A percentile compares a stretch with the other conserved stretches of the same genome.
Conservation (phyloP, 2,888 invertebrate genomes). For the Tetranychus truncatus region DNA sequence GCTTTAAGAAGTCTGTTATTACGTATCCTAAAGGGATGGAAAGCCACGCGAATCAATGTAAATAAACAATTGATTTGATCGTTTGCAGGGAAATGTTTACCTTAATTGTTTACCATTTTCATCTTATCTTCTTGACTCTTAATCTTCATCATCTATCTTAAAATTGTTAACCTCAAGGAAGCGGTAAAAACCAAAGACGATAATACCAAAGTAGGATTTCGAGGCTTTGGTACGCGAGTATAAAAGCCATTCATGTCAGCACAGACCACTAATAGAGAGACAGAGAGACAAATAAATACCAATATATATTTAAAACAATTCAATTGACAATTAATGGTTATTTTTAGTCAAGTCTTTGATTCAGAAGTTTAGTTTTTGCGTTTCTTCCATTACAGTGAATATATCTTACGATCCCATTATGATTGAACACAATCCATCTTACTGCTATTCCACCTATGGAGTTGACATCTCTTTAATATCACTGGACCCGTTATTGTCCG, state of each 20-base stretch:
- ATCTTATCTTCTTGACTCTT: too few species aligned
- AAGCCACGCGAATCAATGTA: background rate
- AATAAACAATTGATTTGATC: background rate
- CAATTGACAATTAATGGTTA: background rate
- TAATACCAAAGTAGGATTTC: too few species aligned
- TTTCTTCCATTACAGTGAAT: too few species aligned
- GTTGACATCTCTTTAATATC: too few species aligned
- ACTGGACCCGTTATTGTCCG: too few species aligned
- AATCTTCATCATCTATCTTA: too few species aligned
- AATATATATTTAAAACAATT: background rate
- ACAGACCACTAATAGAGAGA: background rate
- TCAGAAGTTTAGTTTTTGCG: background rate
- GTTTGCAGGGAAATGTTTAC: background rate
- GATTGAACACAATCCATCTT: background rate
- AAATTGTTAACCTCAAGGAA: too few species aligned
- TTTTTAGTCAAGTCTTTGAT: background rate
- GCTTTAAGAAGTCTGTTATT: too few species aligned
- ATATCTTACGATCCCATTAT: background rate
- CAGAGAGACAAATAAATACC: background rate
- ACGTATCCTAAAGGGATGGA: background rate
- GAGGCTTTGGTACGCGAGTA: too few species aligned
- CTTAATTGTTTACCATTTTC: background rate
- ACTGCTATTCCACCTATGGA: background rate
- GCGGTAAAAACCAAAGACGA: too few species aligned
- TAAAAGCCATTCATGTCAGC: background rate